phyloP scores from a whole-genome alignment of 2,113 vertebrate species.

The Malurus elegans region DNA sequence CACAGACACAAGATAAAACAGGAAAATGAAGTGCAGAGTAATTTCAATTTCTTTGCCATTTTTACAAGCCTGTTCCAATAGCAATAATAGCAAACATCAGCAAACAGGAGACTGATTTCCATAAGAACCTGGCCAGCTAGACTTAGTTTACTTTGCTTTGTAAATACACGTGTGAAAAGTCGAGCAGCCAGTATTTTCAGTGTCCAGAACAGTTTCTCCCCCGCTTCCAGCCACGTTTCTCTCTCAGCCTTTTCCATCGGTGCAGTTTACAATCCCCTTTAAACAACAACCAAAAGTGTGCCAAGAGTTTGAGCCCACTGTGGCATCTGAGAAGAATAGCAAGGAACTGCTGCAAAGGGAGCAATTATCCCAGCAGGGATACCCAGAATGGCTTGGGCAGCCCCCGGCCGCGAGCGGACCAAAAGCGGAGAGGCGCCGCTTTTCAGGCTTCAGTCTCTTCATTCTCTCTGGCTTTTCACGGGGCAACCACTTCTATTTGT shows the following conservation, averaged over 20 bases:
- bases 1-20: neutral
- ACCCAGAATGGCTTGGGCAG: neutral
- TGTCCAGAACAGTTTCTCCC: neutral
- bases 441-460: neutral
- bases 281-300: neutral
- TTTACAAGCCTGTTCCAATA: neutral
- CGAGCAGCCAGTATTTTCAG: neutral
- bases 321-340: neutral
- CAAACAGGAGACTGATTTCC: neutral
- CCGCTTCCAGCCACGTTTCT: rapidly evolving
- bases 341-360: neutral
- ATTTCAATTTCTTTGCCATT: neutral
- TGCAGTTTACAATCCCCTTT: neutral
- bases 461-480: neutral
- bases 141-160: neutral
- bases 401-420: rapidly evolving
- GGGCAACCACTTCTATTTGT: neutral
- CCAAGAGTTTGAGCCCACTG: neutral
- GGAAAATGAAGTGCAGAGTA: neutral
- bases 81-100: neutral
- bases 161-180: neutral
- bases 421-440: neutral
- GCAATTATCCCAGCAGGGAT: conserved; percentile 21
- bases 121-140: neutral
- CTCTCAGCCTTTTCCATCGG: neutral